These are phyloP conservation scores for Pseudochromis fuscus DNA, from an alignment of 2,797 vertebrate genomes.

Conservation along the genomic window DNA sequence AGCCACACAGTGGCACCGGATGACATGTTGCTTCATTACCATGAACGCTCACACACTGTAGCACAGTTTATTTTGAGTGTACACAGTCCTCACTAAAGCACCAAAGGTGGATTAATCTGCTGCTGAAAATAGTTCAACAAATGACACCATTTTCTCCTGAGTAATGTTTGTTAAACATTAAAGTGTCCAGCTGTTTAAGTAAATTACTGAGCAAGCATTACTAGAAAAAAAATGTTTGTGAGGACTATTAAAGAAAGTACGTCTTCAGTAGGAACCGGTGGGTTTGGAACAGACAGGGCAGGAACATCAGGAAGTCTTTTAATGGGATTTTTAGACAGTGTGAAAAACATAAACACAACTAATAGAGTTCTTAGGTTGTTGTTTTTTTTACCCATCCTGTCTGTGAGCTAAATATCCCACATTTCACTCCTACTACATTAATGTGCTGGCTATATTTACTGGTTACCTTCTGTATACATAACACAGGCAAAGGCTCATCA, in stretches of 20 bases:
- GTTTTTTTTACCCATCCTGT: too few species aligned
- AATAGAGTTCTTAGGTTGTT: too few species aligned
- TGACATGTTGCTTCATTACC: slow-evolving; percentile 5
- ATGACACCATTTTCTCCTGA: neutral
- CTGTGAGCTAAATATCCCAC: neutral
- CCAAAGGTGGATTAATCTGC: neutral
- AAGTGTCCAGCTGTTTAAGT: too few species aligned
- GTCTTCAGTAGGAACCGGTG: neutral
- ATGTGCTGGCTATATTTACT: neutral
- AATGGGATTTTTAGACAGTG: neutral
- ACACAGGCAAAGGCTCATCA: neutral
- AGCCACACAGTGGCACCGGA: neutral
- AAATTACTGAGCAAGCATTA: too few species aligned
- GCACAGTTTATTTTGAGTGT: neutral
- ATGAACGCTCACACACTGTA: neutral
- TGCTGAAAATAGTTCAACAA: neutral
- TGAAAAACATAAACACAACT: too few species aligned
- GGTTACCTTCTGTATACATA: neutral
- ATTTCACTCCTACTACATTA: neutral
- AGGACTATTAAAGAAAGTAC: neutral
- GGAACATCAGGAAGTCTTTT: neutral
- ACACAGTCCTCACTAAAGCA: neutral
- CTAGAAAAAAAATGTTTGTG: neutral
- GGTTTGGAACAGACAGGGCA: neutral
- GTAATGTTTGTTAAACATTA: neutral